Evolutionary conservation across 2,797 vertebrate species (phyloP).

Genomic region (Alcedo atthis): DNA sequence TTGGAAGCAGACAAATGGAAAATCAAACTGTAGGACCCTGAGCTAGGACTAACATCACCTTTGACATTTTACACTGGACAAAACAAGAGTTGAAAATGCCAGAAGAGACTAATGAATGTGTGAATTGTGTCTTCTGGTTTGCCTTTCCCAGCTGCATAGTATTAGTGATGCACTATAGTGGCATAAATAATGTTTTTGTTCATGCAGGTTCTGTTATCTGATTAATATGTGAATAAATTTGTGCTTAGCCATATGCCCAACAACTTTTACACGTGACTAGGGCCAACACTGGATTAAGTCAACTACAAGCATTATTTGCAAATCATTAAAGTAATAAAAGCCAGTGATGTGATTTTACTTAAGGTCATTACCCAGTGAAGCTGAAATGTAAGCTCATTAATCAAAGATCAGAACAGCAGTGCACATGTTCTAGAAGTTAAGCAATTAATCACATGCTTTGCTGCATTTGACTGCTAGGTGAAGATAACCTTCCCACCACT

Average conservation of each 20-base stretch:
- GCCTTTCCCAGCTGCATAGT: not conserved
- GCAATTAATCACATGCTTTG: not conserved
- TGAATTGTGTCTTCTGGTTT: not conserved
- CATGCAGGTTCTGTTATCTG: not conserved
- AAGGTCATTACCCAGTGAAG: not conserved
- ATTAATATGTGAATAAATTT: not conserved
- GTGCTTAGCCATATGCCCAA: not conserved
- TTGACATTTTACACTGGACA: not conserved
- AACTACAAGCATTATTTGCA: not conserved
- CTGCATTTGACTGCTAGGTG: not conserved
- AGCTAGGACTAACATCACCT: not conserved
- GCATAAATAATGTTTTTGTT: not conserved
- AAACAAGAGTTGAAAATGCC: not conserved
- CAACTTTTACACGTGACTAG: not conserved
- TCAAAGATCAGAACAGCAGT: not conserved
- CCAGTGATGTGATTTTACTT: not conserved
- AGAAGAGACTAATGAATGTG: not conserved
- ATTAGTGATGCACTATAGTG: not conserved
- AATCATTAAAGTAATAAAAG: not conserved
- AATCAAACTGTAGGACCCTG: not conserved
- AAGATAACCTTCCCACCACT: not conserved
- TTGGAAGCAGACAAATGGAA: not conserved
- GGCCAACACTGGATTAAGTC: not conserved
- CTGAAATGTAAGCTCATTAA: slow-evolving; percentile 5
- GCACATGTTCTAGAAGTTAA: not conserved